Percentiles rank a stretch among this genome's conserved stretches.
phyloP scores from a whole-genome alignment of 2,888 invertebrate species.

The Autographa gamma region DNA sequence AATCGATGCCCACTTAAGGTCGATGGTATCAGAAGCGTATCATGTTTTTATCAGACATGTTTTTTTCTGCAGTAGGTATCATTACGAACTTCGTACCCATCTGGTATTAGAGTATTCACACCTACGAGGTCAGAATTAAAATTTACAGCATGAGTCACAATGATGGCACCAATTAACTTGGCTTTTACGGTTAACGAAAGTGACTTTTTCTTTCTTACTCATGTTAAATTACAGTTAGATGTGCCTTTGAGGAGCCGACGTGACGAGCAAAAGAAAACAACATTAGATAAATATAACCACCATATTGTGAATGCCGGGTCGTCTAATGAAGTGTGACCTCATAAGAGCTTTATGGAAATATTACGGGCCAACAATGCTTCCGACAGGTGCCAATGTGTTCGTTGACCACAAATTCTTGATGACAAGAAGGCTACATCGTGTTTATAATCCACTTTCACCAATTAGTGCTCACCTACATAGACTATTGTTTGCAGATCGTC shows the following conservation, averaged over 20 bases:
- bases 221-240: constrained; percentile 46
- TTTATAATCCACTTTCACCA: constrained; percentile 65
- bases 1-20: constrained; percentile 33
- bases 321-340: constrained; percentile 36
- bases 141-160: constrained; percentile 45
- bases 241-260: constrained; percentile 26
- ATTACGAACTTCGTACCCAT: constrained; percentile 13
- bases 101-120: constrained; percentile 9
- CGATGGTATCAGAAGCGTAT: constrained; percentile 9
- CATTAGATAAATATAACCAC: constrained; percentile 7
- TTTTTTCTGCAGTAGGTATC: constrained; percentile 5
- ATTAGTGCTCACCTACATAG: constrained; percentile 57
- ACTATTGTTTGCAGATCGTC: constrained; percentile 62
- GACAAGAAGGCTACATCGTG: constrained; percentile 41
- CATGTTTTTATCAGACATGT: not conserved
- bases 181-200: constrained; percentile 52
- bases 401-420: constrained; percentile 35
- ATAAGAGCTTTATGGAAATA: constrained; percentile 33
- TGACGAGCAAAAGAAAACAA: not conserved
- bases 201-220: constrained; percentile 42
- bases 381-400: constrained; percentile 24
- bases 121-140: constrained; percentile 35
- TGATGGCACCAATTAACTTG: constrained; percentile 45
- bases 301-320: constrained; percentile 22
- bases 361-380: constrained; percentile 25